Base-by-base conservation (phyloP, 2,113 vertebrate genomes). In the Poecile atricapillus region DNA sequence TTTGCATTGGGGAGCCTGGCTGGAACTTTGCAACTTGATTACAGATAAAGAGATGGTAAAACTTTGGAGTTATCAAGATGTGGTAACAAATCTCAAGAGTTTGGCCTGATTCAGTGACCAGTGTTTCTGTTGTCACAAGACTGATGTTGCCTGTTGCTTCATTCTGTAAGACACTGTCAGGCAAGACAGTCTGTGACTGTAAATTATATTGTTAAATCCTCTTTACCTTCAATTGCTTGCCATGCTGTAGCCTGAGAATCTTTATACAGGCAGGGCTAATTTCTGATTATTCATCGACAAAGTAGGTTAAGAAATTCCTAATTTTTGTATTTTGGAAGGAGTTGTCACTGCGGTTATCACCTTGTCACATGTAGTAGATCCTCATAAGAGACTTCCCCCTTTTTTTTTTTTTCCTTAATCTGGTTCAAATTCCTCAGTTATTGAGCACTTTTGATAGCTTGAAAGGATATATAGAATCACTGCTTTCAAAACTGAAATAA, bases 31-130 rank as follows among this genome's bases (percentile, higher is more conserved):
- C 96, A 99, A 99, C 97, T 98, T 99, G 69, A 99, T 99, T 97
- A 99, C 99, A 74, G 99, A 99, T 97, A 99, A 99, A 96, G 99
- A 99, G 96, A 99, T 99, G 99, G 99, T 99, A 98, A 97, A 91
- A 69, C 31, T 76, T 93, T n/a, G 16, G 55, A 52, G 27, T 60
- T 89, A 44, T 1, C 8, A 27, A 74, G 39, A 63, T 47, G 39
- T 70, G 39, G 16, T 91, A 52, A 83, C 73, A 70, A 83, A 53
- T 79, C 58, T 41, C 35, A 78, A 69, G 56, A 39, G 33, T 63
- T 67, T 90, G 93, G n/a, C 14, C 21, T 30, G 21, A 59, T 73
- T 67, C 39, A 77, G 31, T 90, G 67, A 50, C 46, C 30, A 31
- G 0, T 69, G 20, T 35, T 80, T 80, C 33, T 52, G 20, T 92